Percentiles rank a stretch among this genome's conserved stretches.
These are phyloP conservation scores for Noctuana brunneofusca DNA, from an alignment of 2,888 invertebrate genomes.

Conservation along the genomic window DNA sequence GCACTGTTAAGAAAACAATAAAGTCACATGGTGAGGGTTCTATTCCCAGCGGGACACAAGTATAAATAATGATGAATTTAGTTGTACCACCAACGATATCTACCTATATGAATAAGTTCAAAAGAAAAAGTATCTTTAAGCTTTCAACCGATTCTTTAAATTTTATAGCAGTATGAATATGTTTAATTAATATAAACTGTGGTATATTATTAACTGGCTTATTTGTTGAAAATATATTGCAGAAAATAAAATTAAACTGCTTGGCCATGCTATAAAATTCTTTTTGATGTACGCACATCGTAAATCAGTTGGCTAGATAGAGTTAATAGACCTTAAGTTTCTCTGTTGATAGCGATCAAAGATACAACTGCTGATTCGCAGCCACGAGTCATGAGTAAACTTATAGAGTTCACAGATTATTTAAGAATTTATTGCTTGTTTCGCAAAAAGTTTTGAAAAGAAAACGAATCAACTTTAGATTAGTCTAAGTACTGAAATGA, in stretches of 20 bases:
- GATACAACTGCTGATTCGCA: slow-evolving; percentile 11
- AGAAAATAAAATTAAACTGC: slow-evolving; percentile 25
- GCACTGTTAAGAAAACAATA: slow-evolving; percentile 32
- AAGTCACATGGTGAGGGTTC: slow-evolving; percentile 3
- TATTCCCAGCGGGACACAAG: no score
- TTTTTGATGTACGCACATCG: slow-evolving; percentile 16
- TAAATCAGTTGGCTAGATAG: slow-evolving; percentile 12
- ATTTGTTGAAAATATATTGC: neutral
- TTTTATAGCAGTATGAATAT: no score
- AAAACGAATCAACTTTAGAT: neutral
- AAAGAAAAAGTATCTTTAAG: no score
- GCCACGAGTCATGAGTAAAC: slow-evolving; percentile 8
- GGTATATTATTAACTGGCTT: neutral
- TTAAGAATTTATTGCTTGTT: slow-evolving; percentile 9
- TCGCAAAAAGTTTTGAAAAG: neutral
- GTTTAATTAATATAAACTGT: neutral
- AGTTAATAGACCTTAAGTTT: slow-evolving; percentile 17
- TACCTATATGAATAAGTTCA: no score
- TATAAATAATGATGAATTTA: no score
- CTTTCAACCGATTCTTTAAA: no score
- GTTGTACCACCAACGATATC: no score
- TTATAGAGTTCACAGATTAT: slow-evolving; percentile 3
- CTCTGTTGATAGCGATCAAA: slow-evolving; percentile 21
- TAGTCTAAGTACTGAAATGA: neutral
- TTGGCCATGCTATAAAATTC: slow-evolving; percentile 30